Evolutionary conservation across 2,888 invertebrate genomes (phyloP), one percentile per base, ranked within the genome.

Genomic region (Julus scanicus): DNA sequence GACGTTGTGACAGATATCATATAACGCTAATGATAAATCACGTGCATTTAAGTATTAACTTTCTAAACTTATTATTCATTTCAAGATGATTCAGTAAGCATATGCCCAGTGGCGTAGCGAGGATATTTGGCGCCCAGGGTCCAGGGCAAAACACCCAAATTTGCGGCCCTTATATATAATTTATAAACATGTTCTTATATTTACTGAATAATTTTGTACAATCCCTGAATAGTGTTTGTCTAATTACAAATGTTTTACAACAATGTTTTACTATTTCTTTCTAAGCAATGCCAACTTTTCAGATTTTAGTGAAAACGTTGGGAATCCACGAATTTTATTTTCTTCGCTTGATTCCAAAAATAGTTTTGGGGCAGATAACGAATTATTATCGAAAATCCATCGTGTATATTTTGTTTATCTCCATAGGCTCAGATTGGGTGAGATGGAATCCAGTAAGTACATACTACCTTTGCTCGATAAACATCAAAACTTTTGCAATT

Each of bases 311-410:
- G 71, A 71, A 71, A 71, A 71, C 71, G 29, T n/a, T 71, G 29
- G 71, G 71, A 71, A 71, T 71, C 29, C 71, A 71, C 71, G 71
- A 71, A 71, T 71, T 71, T 71, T 71, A 71, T 71, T 71, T 71
- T 29, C 71, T 71, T 29, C 71, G 71, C 71, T 9, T 71, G 20
- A 71, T 71, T 71, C 71, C 71, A 29, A 71, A 71, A 71, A 71
- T 71, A 71, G 71, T 71, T 71, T 29, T 71, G 71, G 71, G 71
- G 8, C 71, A 71, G 71, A 71, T 71, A 71, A 71, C 71, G 71
- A 71, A 71, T 71, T 71, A 71, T 71, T 71, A 71, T 71, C 71
- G 29, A 20, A 71, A 29, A 71, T 20, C 29, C 71, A 71, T 71
- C 71, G 71, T 71, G 29, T 71, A 71, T 11, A 29, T 71, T 29